Base-by-base conservation (phyloP, 2,113 vertebrate species). In the Ramphastos sulfuratus region DNA sequence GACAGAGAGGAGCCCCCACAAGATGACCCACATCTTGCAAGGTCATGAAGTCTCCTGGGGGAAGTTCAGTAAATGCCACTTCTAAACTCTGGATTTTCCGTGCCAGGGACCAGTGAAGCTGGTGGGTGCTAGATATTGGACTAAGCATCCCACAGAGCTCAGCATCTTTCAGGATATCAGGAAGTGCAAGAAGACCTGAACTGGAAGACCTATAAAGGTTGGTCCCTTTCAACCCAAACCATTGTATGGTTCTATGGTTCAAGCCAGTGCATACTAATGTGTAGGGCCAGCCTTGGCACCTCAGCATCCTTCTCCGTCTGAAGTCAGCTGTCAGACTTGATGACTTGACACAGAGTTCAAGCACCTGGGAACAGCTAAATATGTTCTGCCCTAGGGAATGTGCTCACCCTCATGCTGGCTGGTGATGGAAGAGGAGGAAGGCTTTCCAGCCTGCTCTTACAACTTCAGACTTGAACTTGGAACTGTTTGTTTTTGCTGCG, bases 391-490 rank as follows among this genome's bases (percentile, higher is more conserved):
- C 58, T 16, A 5, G 77, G 58, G 66, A 76, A 48, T 76, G 64
- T 0, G 9, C 63, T 91, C 55, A 55, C 72, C 82, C 82, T 87
- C 30, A 3, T 1, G 8, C 54, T 70, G 80, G 33, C 82, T 71
- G 75, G 73, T 0, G 1, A 7, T 37, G 56, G 92, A 83, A 60
- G 59, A 82, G 48, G 83, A 93, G 82, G 92, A 71, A 73, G 44
- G 55, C 28, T 93, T 95, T 90, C 15, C 77, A 93, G 77, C 23
- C 24, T 31, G 71, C 80, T 82, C 80, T 79, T 89, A 94, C 10
- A 74, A 87, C 90, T 96, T 87, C 84, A 94, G 87, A 94, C 95
- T 95, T 95, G 95, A 97, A 96, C 96, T 94, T 97, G 96, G 94
- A 84, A 94, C 94, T 97, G 94, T 97, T 96, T 97, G 95, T 89